Evolutionary conservation across 2,888 invertebrate species (phyloP).

Genomic region (Drosophila crucigera): DNA sequence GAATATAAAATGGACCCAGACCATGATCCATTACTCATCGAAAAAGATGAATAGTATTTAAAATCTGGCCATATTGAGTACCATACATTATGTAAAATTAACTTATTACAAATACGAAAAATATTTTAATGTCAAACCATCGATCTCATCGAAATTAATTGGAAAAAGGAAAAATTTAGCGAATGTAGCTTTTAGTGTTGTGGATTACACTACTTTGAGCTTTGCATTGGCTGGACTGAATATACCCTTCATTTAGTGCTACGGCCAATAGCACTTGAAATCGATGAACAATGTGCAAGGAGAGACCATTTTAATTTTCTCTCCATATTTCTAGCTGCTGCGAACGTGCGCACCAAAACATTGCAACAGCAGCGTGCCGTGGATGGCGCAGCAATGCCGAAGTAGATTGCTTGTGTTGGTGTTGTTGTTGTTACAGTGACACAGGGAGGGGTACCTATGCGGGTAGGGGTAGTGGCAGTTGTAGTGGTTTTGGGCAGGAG

Average conservation of each 20-base stretch:
- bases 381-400: slow-evolving; percentile 38
- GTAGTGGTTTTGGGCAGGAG: slow-evolving; percentile 6
- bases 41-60: background rate
- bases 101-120: background rate
- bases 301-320: slow-evolving; percentile 64
- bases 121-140: background rate
- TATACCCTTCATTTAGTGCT: slow-evolving; percentile 35
- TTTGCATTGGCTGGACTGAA: slow-evolving; percentile 19
- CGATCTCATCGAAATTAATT: background rate
- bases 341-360: slow-evolving; percentile 63
- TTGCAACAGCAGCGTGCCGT: slow-evolving; percentile 38
- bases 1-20: background rate
- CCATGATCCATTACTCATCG: background rate
- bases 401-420: slow-evolving; percentile 16
- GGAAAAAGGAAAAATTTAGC: background rate
- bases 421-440: slow-evolving; percentile 24
- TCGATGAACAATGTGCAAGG: slow-evolving; percentile 50
- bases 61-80: background rate
- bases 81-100: background rate
- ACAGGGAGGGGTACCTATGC: background rate
- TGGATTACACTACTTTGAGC: background rate
- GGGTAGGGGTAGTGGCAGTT: slow-evolving; percentile 1
- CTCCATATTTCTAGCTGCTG: slow-evolving; percentile 62
- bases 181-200: background rate
- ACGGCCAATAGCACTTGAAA: slow-evolving; percentile 31